phyloP scores from a whole-genome alignment of 2,113 vertebrate species.

The Strigops habroptila region DNA sequence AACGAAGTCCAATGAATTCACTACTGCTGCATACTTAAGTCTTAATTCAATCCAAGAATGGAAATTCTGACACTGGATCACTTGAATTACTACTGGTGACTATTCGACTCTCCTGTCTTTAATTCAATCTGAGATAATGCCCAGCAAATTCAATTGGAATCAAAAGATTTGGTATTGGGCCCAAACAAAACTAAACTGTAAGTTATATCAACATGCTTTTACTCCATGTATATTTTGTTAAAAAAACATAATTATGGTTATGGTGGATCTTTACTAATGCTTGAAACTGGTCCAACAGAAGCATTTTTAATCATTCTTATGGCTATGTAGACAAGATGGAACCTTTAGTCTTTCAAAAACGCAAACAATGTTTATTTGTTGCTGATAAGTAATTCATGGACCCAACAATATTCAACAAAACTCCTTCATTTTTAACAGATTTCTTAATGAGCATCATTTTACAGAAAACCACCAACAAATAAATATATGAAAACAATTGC shows the following conservation, averaged over 20 bases:
- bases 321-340: neutral
- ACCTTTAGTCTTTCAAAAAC: constrained; percentile 45
- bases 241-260: neutral
- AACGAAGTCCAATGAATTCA: neutral
- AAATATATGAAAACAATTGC: constrained; percentile 64
- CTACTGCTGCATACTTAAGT: neutral
- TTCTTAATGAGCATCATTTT: constrained; percentile 63
- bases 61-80: neutral
- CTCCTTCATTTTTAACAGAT: constrained; percentile 60
- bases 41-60: neutral
- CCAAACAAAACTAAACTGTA: neutral
- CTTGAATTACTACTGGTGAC: neutral
- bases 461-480: constrained; percentile 64
- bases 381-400: constrained; percentile 57
- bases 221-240: neutral
- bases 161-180: neutral
- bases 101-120: neutral
- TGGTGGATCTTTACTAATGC: neutral
- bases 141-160: neutral
- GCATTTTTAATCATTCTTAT: neutral
- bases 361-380: constrained; percentile 61
- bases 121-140: neutral
- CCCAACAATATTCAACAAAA: constrained; percentile 59
- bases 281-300: neutral
- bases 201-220: neutral